Conservation (phyloP, 2,113 vertebrate genomes). For the Cacatua alba region DNA sequence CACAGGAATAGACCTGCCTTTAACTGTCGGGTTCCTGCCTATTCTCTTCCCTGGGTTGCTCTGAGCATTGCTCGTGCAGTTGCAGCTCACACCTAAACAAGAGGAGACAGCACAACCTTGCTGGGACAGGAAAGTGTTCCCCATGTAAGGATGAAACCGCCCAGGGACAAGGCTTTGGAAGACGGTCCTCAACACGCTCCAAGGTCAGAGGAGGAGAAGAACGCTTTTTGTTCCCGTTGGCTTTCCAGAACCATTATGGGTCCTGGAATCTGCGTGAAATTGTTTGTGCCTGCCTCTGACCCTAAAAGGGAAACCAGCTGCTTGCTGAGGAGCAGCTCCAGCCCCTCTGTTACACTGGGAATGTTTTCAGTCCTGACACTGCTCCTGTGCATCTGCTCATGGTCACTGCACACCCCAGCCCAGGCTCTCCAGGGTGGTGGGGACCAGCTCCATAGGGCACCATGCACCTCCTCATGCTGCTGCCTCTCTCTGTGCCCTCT, state of each 20-base stretch:
- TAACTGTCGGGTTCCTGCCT: background rate
- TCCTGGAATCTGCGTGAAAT: conserved; percentile 40
- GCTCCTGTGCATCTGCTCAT: background rate
- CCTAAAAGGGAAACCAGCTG: conserved; percentile 62
- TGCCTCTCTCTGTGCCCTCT: background rate
- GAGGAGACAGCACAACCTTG: background rate
- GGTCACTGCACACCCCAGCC: background rate
- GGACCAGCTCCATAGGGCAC: background rate
- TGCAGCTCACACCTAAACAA: background rate
- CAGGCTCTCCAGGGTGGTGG: accelerated
- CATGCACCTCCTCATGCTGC: accelerated
- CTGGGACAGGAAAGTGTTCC: background rate
- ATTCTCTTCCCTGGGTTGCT: background rate
- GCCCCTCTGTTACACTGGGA: background rate
- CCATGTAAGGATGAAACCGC: conserved; percentile 17
- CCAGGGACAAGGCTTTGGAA: background rate
- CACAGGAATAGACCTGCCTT: conserved; percentile 15
- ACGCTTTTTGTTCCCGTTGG: conserved; percentile 13
- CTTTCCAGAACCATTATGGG: conserved; percentile 48
- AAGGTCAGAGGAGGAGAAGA: conserved; percentile 54
- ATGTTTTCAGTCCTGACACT: background rate
- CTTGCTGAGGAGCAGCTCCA: conserved; percentile 3
- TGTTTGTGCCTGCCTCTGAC: conserved; percentile 1
- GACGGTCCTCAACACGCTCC: background rate
- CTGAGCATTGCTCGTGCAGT: background rate